Conservation (phyloP, 2,797 vertebrate species). For the Sebastes matsubarae region DNA sequence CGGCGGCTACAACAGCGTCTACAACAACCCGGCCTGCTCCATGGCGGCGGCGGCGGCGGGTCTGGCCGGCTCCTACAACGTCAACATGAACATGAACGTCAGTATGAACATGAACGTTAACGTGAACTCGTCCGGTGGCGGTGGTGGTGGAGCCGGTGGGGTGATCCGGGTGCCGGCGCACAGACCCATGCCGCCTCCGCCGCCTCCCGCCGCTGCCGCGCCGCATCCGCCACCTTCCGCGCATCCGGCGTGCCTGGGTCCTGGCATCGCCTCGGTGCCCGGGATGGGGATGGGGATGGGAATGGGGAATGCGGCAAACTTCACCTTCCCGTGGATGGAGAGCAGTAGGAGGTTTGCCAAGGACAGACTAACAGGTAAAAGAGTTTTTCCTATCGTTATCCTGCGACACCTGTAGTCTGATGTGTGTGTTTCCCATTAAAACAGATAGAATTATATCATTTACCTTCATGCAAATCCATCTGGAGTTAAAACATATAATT, state of each 20-base stretch:
- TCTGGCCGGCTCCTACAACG: conserved; percentile 86
- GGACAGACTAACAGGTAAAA: conserved; percentile 93
- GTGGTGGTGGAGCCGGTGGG: conserved; percentile 66
- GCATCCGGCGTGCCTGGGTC: conserved; percentile 73
- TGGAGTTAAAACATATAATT: background rate
- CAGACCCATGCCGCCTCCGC: conserved; percentile 91
- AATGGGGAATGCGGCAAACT: conserved; percentile 84
- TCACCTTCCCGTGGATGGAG: conserved; percentile 97
- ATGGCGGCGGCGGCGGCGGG: conserved; percentile 86
- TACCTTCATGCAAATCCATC: too few relatives aligned
- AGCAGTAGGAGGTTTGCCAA: conserved; percentile 92
- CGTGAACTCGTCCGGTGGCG: conserved; percentile 79
- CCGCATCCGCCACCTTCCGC: conserved; percentile 79
- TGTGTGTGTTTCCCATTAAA: background rate
- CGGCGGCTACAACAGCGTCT: conserved; percentile 83
- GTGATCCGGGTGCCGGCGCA: conserved; percentile 94
- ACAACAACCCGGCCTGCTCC: conserved; percentile 87
- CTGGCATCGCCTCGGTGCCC: conserved; percentile 70
- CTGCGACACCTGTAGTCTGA: background rate
- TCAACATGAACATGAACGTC: conserved; percentile 92
- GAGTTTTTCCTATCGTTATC: background rate
- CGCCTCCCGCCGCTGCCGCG: conserved; percentile 84
- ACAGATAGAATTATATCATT: background rate
- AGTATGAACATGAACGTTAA: conserved; percentile 88
- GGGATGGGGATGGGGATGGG: conserved; percentile 79